Evolutionary conservation across 1,140 invertebrate species (phyloP).

Genomic region (Drosophila insularis): DNA sequence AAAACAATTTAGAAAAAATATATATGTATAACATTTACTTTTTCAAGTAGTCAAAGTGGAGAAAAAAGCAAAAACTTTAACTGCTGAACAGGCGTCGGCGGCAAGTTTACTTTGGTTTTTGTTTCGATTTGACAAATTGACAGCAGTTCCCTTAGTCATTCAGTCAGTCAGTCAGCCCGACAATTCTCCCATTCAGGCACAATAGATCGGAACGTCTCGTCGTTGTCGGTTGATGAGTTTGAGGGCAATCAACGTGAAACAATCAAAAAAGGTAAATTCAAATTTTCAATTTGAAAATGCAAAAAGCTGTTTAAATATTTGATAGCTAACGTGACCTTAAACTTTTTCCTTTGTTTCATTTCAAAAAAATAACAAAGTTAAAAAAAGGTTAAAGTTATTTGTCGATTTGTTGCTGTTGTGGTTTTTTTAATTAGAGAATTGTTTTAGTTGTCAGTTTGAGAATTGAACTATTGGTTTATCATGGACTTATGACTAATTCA

Average conservation of each 20-base stretch:
- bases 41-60: neutral
- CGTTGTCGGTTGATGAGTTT: slow-evolving; percentile 6
- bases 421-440: slow-evolving; percentile 34
- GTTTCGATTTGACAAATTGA: slow-evolving; percentile 50
- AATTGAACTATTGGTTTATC: neutral
- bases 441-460: slow-evolving; percentile 26
- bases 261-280: slow-evolving; percentile 65
- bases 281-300: slow-evolving; percentile 49
- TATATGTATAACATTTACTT: neutral
- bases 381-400: slow-evolving; percentile 43
- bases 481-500: neutral
- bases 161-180: slow-evolving; percentile 7
- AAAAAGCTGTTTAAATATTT: slow-evolving; percentile 77
- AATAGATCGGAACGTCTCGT: slow-evolving; percentile 13
- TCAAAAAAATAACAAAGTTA: slow-evolving; percentile 17
- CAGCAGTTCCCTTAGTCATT: slow-evolving; percentile 38
- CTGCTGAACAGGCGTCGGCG: neutral
- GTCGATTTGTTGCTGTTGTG: slow-evolving; percentile 8
- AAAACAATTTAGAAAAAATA: slow-evolving; percentile 14
- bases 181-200: slow-evolving; percentile 15
- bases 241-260: slow-evolving; percentile 59
- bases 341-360: slow-evolving; percentile 48
- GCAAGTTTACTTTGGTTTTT: slow-evolving; percentile 9
- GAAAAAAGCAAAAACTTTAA: neutral
- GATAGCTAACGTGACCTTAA: slow-evolving; percentile 61